Evolutionary conservation across 2,888 invertebrate genomes (phyloP), one percentile per base, ranked within the genome.

Genomic region (Ctena decussata): DNA sequence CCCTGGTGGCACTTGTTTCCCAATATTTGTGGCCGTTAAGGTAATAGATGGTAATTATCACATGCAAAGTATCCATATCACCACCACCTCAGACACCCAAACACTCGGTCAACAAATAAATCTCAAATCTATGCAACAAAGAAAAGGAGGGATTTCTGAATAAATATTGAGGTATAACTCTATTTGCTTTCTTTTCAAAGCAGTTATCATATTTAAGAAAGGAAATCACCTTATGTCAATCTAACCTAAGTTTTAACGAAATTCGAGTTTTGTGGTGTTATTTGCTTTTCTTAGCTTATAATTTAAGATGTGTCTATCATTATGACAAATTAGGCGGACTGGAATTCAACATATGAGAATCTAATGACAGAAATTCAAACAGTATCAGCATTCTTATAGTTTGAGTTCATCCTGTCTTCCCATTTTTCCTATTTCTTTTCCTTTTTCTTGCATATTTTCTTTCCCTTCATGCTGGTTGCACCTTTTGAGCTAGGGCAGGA

Each of bases 111-210:
- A 57, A 57, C 27, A 57, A 24, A 57, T 57, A 57, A 57, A 57
- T 57, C 57, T 57, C 12, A 57, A 12, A 57, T 24, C 27, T 57
- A n/a, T 27, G 27, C 27, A 57, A 57, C 5, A 15, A 57, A 57
- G 57, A 57, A 57, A 57, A 24, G 57, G 27, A 24, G n/a, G 57
- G 24, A 57, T 57, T 57, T 57, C 27, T 27, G 27, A 57, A 57
- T 27, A 57, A 57, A 57, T 27, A 57, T 5, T 27, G 8, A 24
- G 24, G 57, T 27, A 27, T 57, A 57, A 27, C 24, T 57, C 5
- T 57, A 57, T 57, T 57, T 57, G 57, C 57, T 57, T n/a, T 57
- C 27, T 57, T 57, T 57, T 57, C 27, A 57, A 57, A 57, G n/a
- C 27, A 49, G 57, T 57, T 57, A 57, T 57, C 57, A 57, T 57